phyloP scores from a whole-genome alignment of 2,113 vertebrate species.

The Sander lucioperca region DNA sequence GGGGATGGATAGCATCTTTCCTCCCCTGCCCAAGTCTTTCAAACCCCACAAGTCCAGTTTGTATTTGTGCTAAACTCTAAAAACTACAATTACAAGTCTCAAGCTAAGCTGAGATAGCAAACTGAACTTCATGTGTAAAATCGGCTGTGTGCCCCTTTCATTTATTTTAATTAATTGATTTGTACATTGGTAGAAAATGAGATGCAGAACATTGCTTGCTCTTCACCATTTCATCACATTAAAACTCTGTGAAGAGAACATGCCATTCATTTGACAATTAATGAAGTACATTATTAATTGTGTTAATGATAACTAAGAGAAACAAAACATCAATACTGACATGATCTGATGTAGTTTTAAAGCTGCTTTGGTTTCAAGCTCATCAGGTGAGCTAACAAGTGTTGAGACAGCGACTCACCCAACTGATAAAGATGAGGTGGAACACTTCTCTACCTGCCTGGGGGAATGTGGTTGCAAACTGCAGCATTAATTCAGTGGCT shows the following conservation, averaged over 20 bases:
- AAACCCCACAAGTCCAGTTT: neutral
- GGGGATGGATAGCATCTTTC: neutral
- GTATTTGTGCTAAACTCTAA: neutral
- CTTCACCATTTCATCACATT: neutral
- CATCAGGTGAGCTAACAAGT: conserved; percentile 39
- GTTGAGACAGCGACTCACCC: conserved; percentile 46
- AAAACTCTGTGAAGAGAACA: neutral
- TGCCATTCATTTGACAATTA: neutral
- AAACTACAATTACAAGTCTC: neutral
- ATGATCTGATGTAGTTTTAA: conserved; percentile 18
- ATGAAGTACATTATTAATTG: conserved; percentile 1
- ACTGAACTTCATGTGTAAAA: neutral
- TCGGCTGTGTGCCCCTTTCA: neutral
- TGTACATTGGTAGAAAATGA: neutral
- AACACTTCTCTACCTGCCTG: conserved; percentile 32
- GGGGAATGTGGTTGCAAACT: conserved; percentile 20
- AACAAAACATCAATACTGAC: neutral
- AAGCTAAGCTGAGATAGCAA: neutral
- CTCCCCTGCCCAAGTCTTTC: neutral
- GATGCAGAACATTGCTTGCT: neutral
- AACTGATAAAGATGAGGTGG: conserved; percentile 41
- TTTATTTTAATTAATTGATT: neutral
- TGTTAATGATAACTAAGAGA: conserved; percentile 12
- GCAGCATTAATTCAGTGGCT: conserved; percentile 21
- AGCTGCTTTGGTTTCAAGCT: conserved; percentile 27